These are phyloP conservation scores for Oncorhynchus masou DNA, from an alignment of 2,113 vertebrate genomes.

Conservation along the genomic window DNA sequence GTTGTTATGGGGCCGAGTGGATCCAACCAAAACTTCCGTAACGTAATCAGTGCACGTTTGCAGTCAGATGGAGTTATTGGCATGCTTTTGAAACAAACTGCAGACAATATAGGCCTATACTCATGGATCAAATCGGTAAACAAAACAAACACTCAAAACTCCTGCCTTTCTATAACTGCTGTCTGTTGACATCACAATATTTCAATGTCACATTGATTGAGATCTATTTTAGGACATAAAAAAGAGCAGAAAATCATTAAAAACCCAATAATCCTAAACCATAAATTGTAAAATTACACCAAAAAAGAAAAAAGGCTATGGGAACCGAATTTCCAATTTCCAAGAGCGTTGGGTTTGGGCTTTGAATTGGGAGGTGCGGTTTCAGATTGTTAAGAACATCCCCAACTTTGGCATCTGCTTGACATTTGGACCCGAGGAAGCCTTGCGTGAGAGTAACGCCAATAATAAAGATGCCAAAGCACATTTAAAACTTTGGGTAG, in stretches of 20 bases:
- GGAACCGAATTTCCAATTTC: slow-evolving; percentile 25
- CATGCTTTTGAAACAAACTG: slow-evolving; percentile 12
- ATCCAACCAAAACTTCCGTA: not conserved
- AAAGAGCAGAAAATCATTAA: slow-evolving; percentile 17
- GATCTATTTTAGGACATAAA: slow-evolving; percentile 34
- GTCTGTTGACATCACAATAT: not conserved
- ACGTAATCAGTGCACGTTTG: slow-evolving; percentile 12
- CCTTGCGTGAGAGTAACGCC: slow-evolving; percentile 30
- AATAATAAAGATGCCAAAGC: slow-evolving; percentile 28
- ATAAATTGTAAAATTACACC: slow-evolving; percentile 22
- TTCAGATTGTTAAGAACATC: slow-evolving; percentile 25
- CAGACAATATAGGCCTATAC: slow-evolving; percentile 2
- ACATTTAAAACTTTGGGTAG: slow-evolving; percentile 11
- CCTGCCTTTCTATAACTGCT: not conserved
- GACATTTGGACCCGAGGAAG: slow-evolving; percentile 29
- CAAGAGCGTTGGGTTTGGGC: not conserved
- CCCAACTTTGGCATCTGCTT: slow-evolving; percentile 36
- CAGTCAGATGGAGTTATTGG: slow-evolving; percentile 21
- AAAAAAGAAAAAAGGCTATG: not conserved
- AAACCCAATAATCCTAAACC: not conserved
- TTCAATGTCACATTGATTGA: not conserved
- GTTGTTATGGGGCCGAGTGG: not conserved
- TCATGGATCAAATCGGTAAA: not conserved
- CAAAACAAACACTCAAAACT: not conserved
- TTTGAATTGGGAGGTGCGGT: slow-evolving; percentile 12